Conservation (phyloP, 92 coral and sea anemone species). For the Ricordea florida region DNA sequence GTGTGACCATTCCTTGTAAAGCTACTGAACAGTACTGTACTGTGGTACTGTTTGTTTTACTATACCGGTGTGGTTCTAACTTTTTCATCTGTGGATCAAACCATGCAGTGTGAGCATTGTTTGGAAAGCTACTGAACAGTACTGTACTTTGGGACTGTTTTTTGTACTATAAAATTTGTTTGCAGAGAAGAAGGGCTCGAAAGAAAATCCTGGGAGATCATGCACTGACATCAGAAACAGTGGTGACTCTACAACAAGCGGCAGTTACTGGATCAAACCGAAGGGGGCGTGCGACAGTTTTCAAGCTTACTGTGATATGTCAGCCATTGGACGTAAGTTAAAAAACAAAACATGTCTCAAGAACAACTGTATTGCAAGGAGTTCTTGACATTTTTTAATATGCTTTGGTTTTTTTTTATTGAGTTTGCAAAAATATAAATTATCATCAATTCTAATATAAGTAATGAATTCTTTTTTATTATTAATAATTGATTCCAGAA, state of each 20-base stretch:
- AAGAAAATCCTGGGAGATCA: conserved; percentile 25
- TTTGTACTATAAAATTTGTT: no score
- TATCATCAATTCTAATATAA: background rate
- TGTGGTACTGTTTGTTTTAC: no score
- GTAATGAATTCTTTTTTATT: background rate
- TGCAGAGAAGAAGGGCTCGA: conserved; percentile 54
- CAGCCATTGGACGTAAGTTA: conserved; percentile 35
- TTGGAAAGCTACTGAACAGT: no score
- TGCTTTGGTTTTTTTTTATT: background rate
- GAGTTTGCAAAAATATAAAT: background rate
- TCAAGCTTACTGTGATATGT: conserved; percentile 40
- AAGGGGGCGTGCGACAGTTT: conserved; percentile 5
- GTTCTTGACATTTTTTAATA: background rate
- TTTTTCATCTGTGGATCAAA: no score
- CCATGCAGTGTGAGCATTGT: no score
- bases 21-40: no score
- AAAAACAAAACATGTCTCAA: background rate
- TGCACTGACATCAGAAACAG: conserved; percentile 39
- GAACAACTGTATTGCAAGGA: background rate
- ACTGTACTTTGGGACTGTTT: no score
- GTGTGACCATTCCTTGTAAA: no score
- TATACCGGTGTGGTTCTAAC: no score
- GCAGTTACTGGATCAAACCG: conserved; percentile 53
- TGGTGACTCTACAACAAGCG: conserved; percentile 37
- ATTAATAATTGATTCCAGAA: background rate